These are phyloP conservation scores for Halictus rubicundus DNA, from an alignment of 1,140 invertebrate genomes.

Conservation along the genomic window DNA sequence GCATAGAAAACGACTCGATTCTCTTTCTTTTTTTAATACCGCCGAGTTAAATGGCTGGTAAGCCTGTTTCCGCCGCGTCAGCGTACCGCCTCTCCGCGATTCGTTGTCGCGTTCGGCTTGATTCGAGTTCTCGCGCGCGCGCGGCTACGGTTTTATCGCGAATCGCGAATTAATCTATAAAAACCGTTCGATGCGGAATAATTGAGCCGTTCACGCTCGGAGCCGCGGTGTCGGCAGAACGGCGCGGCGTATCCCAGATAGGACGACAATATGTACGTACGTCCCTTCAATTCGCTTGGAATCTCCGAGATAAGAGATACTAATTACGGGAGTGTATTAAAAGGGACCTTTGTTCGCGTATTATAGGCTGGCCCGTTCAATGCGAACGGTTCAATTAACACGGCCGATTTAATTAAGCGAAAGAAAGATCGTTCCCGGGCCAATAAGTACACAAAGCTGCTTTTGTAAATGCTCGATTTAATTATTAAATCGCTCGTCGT, in stretches of 20 bases:
- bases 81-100: not conserved
- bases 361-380: not conserved
- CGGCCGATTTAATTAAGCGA: not conserved
- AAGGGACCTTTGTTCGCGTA: not conserved
- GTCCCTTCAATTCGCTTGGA: not conserved
- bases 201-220: not conserved
- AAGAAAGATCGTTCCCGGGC: not conserved
- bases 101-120: not conserved
- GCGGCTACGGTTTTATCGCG: not conserved
- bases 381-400: not conserved
- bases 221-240: too few species aligned
- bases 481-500: not conserved
- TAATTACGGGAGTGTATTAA: not conserved
- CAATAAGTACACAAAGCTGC: not conserved
- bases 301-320: not conserved
- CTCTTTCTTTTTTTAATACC: constrained; percentile 45
- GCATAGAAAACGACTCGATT: constrained; percentile 25
- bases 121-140: constrained; percentile 29
- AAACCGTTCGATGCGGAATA: not conserved
- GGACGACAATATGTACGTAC: not conserved
- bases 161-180: constrained; percentile 9
- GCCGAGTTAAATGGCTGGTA: constrained; percentile 49
- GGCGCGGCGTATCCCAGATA: not conserved
- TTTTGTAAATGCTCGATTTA: not conserved
- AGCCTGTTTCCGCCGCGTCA: constrained; percentile 26